Base-by-base conservation (phyloP, 2,888 invertebrate species). In the Pseudococcus longispinus region DNA sequence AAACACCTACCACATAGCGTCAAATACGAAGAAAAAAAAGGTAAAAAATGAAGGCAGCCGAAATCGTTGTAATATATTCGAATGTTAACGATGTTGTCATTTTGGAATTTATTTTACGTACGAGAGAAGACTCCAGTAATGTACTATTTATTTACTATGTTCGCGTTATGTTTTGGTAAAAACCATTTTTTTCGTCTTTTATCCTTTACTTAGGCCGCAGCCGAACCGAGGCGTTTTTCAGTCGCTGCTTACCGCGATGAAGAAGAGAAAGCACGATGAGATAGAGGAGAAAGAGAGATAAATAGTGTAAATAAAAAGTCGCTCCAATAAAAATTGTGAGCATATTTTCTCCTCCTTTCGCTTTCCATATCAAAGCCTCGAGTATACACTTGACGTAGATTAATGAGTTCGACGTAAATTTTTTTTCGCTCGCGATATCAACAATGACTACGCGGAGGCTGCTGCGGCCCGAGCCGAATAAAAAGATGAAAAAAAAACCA, bases 51-150 rank as follows among this genome's bases (percentile, higher is more conserved):
- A 42, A 80, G 11, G 42, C 77, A 37, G 37, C 37, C 37, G 42
- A 80, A 80, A 80, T 80, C 77, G 77, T 29, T 80, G 42, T 80
- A 80, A 80, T 80, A 42, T 80, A 80, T 80, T 80, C 77, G 77
- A 80, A 80, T 42, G 77, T 80, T 80, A 80, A 80, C 77, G 77
- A 80, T 80, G 77, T 80, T 80, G 77, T 80, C 77, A 80, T 80
- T 80, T 80, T 42, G 77, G 77, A 80, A 80, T 80, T 80, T 80
- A 80, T 80, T 80, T 42, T 80, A 42, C 77, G 42, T 80, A 42
- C 77, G 77, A 80, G 29, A 80, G 77, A 42, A 80, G 77, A 80
- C 77, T 80, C 77, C 77, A 42, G 77, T 80, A 80, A 80, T 80
- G 77, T 80, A 80, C 37, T 80, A 80, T 80, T 80, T 80, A 80